These are phyloP conservation scores for Blennius ocellaris DNA, from an alignment of 2,113 vertebrate genomes.

Conservation along the genomic window DNA sequence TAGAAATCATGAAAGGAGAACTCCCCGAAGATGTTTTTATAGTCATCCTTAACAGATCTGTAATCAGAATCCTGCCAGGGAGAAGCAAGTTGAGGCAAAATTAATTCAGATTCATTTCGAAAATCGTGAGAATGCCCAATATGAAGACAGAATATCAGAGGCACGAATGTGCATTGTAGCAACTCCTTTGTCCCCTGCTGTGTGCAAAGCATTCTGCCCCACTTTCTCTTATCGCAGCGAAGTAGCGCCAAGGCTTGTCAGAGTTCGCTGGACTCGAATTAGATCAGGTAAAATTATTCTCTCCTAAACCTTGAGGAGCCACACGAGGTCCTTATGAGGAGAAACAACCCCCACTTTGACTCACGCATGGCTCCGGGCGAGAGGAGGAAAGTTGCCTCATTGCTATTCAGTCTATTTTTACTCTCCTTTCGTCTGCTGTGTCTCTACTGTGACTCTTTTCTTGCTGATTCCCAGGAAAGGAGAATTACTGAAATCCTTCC, in stretches of 20 bases:
- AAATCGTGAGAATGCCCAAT: slow-evolving; percentile 25
- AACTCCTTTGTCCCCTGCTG: background rate
- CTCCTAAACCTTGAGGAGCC: slow-evolving; percentile 54
- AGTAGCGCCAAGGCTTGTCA: slow-evolving; percentile 28
- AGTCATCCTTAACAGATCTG: background rate
- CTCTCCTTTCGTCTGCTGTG: slow-evolving; percentile 45
- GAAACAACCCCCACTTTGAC: slow-evolving; percentile 60
- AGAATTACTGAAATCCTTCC: slow-evolving; percentile 60
- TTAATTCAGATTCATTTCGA: slow-evolving; percentile 42
- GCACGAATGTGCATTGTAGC: background rate
- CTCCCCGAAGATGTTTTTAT: slow-evolving; percentile 34
- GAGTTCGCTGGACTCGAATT: slow-evolving; percentile 44
- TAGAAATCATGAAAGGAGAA: slow-evolving; percentile 18
- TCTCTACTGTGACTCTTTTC: slow-evolving; percentile 43
- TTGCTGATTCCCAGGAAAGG: slow-evolving; percentile 54
- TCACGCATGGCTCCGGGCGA: slow-evolving; percentile 61
- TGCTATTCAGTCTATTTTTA: slow-evolving; percentile 79
- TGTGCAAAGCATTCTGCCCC: slow-evolving; percentile 32
- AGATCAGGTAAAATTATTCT: slow-evolving; percentile 19
- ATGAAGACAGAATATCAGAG: background rate
- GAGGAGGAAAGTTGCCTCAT: slow-evolving; percentile 68
- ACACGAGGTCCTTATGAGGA: slow-evolving; percentile 40
- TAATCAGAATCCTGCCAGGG: background rate
- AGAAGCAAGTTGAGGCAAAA: slow-evolving; percentile 19
- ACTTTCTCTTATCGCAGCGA: slow-evolving; percentile 33